Percentiles rank a stretch among this genome's conserved stretches.
phyloP scores from a whole-genome alignment of 1,140 invertebrate genomes.

The Drosophila carrolli region DNA sequence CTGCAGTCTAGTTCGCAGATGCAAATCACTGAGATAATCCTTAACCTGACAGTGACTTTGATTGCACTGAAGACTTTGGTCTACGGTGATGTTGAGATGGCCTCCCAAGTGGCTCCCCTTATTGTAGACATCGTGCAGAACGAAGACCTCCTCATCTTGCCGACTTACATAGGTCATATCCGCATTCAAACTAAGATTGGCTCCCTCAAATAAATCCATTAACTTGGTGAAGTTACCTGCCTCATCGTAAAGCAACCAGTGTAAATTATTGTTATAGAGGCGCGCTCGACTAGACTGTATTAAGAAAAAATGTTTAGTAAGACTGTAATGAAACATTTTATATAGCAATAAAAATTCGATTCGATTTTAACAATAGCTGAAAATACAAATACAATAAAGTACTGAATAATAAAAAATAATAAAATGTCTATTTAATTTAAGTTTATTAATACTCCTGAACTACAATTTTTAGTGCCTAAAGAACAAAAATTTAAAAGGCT shows the following conservation, averaged over 20 bases:
- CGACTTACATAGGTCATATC: slow-evolving; percentile 55
- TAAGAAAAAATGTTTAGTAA: neutral
- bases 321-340: neutral
- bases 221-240: slow-evolving; percentile 42
- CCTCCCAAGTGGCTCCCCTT: slow-evolving; percentile 74
- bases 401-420: too few relatives aligned
- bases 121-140: slow-evolving; percentile 76
- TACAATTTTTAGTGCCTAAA: neutral
- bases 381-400: neutral
- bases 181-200: slow-evolving; percentile 70
- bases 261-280: slow-evolving; percentile 53
- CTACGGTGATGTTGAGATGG: slow-evolving; percentile 67
- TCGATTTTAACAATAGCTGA: neutral
- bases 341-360: too few relatives aligned
- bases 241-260: slow-evolving; percentile 73
- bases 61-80: slow-evolving; percentile 65
- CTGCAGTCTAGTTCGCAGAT: slow-evolving; percentile 46
- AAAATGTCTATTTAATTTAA: too few relatives aligned
- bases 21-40: slow-evolving; percentile 60
- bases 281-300: slow-evolving; percentile 55
- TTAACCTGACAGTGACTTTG: slow-evolving; percentile 29
- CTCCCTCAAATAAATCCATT: slow-evolving; percentile 27
- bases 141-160: slow-evolving; percentile 22
- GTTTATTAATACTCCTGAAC: neutral
- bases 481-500: too few relatives aligned